Conservation (phyloP, 2,797 vertebrate genomes). For the Dermochelys coriacea region DNA sequence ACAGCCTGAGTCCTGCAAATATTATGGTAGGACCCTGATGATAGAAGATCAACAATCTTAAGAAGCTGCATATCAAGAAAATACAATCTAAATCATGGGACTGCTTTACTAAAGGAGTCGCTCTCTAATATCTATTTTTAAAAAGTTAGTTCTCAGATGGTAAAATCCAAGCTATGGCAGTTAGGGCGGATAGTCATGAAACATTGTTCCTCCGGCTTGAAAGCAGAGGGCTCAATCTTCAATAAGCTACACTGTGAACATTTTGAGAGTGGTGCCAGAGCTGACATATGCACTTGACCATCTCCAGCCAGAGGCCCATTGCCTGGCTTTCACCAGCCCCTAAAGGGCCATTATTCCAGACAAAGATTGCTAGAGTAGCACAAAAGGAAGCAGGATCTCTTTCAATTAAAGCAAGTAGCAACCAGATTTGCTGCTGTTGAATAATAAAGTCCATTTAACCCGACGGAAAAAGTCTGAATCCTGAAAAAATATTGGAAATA, state of each 20-base stretch:
- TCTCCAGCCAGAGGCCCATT: not conserved
- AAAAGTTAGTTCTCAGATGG: accelerated
- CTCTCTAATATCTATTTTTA: not conserved
- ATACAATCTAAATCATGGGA: not conserved
- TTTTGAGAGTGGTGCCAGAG: no score
- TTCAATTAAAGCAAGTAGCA: not conserved
- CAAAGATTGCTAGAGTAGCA: not conserved
- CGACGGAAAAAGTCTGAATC: not conserved
- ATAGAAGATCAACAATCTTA: not conserved
- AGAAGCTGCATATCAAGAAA: not conserved
- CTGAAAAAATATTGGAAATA: not conserved
- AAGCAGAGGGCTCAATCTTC: not conserved
- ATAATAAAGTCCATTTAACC: not conserved
- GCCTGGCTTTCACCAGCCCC: not conserved
- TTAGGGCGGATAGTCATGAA: not conserved
- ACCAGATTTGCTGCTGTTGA: not conserved
- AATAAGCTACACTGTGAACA: not conserved
- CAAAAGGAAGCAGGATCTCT: not conserved
- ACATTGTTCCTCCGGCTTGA: not conserved
- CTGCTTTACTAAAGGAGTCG: not conserved
- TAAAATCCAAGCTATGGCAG: not conserved
- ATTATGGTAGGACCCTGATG: accelerated
- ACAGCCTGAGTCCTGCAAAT: accelerated
- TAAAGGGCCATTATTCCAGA: not conserved
- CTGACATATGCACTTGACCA: no score